Conservation (phyloP, 2,888 invertebrate species). For the Latheticus oryzae region DNA sequence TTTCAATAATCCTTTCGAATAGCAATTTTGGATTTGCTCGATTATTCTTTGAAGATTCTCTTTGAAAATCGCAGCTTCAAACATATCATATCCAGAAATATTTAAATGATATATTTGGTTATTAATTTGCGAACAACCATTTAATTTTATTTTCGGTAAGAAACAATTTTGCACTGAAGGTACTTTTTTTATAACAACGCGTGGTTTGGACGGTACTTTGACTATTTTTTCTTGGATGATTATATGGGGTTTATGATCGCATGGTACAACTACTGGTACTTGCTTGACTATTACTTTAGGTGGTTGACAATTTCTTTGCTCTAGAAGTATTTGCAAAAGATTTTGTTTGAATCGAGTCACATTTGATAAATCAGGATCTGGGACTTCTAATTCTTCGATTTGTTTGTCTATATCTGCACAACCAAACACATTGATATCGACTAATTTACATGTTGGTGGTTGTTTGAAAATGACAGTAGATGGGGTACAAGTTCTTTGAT, state of each 20-base stretch:
- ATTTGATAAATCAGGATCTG: neutral
- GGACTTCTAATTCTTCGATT: neutral
- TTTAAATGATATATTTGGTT: neutral
- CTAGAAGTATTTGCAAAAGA: neutral
- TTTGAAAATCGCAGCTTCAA: neutral
- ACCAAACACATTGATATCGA: neutral
- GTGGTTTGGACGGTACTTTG: neutral
- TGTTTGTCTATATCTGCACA: conserved; percentile 7
- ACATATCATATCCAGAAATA: neutral
- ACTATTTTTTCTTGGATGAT: too few relatives aligned
- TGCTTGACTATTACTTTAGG: neutral
- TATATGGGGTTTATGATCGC: too few relatives aligned
- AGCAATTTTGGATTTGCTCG: neutral
- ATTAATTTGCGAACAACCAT: neutral
- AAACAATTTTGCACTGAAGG: conserved; percentile 2
- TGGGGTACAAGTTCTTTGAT: neutral
- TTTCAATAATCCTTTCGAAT: neutral
- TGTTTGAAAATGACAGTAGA: neutral
- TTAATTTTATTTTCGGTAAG: conserved; percentile 1
- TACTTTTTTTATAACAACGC: conserved; percentile 10
- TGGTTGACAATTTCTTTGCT: conserved; percentile 6
- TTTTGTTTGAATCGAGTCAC: conserved; percentile 7
- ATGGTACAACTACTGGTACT: too few relatives aligned
- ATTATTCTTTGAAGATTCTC: neutral
- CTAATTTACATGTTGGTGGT: conserved; percentile 4